phyloP scores from a whole-genome alignment of 2,113 vertebrate species.

The Mionectes macconnelli region DNA sequence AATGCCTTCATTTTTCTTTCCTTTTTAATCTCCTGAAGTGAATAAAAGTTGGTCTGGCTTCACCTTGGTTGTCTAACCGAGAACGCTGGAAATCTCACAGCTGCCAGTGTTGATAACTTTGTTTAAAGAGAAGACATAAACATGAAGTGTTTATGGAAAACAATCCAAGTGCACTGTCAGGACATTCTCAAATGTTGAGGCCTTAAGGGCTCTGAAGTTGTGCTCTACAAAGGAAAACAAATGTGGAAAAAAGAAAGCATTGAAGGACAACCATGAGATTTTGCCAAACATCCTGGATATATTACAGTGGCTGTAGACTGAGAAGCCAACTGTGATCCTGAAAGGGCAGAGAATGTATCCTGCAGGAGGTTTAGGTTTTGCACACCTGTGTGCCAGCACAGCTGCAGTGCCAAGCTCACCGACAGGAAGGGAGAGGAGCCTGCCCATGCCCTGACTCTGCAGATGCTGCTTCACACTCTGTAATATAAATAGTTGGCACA shows the following conservation, averaged over 20 bases:
- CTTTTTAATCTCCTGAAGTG: not conserved
- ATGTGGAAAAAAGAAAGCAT: not conserved
- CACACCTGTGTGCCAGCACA: not conserved
- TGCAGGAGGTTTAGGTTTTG: not conserved
- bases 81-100: not conserved
- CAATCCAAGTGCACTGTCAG: not conserved
- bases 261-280: not conserved
- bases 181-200: not conserved
- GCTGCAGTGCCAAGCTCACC: not conserved
- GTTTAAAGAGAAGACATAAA: not conserved
- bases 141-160: not conserved
- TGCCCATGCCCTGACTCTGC: not conserved
- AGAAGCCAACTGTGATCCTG: not conserved
- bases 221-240: not conserved
- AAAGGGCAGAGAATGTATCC: not conserved
- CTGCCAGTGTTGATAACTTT: not conserved
- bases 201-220: not conserved
- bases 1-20: not conserved
- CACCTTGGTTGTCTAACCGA: not conserved
- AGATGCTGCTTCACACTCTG: not conserved
- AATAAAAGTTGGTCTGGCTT: not conserved
- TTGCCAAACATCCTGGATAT: not conserved
- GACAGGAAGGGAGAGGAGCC: not conserved
- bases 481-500: not conserved
- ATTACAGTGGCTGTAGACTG: not conserved